Evolutionary conservation across 2,888 invertebrate species (phyloP).

Genomic region (Acholoe squamosa): DNA sequence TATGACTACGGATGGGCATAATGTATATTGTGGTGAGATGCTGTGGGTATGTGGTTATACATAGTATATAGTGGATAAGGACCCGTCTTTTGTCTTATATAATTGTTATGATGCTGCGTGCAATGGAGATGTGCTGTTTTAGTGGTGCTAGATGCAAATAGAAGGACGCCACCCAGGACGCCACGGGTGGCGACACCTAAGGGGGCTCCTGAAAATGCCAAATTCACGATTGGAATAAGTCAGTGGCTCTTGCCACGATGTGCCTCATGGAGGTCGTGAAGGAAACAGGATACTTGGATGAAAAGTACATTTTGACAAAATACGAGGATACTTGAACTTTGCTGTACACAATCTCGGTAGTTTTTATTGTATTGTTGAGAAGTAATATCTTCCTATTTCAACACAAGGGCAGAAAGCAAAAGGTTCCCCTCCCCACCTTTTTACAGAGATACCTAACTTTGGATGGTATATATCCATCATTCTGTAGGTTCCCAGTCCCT

Average conservation of each 20-base stretch:
- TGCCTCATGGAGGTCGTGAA: background rate
- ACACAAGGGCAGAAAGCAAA: slow-evolving; percentile 61
- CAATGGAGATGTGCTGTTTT: background rate
- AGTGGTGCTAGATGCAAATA: slow-evolving; percentile 28
- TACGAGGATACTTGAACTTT: slow-evolving; percentile 47
- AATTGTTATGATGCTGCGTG: too few species aligned
- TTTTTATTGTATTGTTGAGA: slow-evolving; percentile 40
- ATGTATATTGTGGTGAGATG: slow-evolving; percentile 11
- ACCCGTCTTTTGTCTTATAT: background rate
- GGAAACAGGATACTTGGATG: background rate
- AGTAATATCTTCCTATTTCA: slow-evolving; percentile 37
- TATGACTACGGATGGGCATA: background rate
- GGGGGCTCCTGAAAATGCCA: background rate
- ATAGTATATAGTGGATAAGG: background rate
- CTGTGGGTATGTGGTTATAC: background rate
- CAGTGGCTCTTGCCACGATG: background rate
- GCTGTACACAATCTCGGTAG: slow-evolving; percentile 19
- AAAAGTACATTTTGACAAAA: background rate
- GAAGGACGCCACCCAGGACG: background rate
- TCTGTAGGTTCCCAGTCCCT: background rate
- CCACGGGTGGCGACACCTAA: background rate
- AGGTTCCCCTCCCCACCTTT: slow-evolving; percentile 18
- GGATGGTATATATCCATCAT: background rate
- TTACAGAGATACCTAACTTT: slow-evolving; percentile 16
- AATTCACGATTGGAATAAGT: background rate